phyloP scores from a whole-genome alignment of 2,113 vertebrate genomes.

The Otis tarda region DNA sequence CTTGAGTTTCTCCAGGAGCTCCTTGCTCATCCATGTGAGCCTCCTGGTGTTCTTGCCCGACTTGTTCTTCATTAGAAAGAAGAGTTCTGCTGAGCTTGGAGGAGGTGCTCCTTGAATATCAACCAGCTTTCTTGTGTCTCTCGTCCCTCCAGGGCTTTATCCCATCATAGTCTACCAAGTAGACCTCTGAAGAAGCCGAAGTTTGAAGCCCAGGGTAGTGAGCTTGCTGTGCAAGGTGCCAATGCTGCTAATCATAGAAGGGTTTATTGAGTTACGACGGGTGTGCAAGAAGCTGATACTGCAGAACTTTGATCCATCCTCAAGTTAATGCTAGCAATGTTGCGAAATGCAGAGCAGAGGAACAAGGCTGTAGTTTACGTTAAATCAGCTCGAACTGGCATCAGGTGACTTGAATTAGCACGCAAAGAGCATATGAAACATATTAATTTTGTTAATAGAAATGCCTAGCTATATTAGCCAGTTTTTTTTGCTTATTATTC shows the following conservation, averaged over 20 bases:
- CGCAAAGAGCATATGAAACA: constrained; percentile 53
- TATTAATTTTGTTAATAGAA: constrained; percentile 76
- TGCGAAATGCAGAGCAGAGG: background rate
- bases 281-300: background rate
- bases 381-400: constrained; percentile 46
- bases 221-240: background rate
- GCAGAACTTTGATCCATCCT: background rate
- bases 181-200: too few relatives aligned
- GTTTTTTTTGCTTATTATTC: constrained; percentile 76
- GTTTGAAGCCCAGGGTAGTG: too few relatives aligned
- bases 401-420: constrained; percentile 68
- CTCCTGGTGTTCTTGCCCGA: too few relatives aligned
- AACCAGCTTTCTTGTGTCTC: too few relatives aligned
- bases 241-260: background rate
- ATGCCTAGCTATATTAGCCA: constrained; percentile 67
- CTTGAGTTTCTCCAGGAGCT: too few relatives aligned
- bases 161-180: too few relatives aligned
- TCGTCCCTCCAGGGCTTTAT: too few relatives aligned
- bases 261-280: background rate
- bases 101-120: too few relatives aligned
- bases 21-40: too few relatives aligned
- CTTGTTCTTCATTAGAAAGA: too few relatives aligned
- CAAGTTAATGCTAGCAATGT: background rate
- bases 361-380: background rate
- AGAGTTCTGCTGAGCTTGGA: too few relatives aligned